Evolutionary conservation across 2,888 invertebrate species (phyloP), one percentile per base, ranked within the genome.

Genomic region (Argyresthia albistria): DNA sequence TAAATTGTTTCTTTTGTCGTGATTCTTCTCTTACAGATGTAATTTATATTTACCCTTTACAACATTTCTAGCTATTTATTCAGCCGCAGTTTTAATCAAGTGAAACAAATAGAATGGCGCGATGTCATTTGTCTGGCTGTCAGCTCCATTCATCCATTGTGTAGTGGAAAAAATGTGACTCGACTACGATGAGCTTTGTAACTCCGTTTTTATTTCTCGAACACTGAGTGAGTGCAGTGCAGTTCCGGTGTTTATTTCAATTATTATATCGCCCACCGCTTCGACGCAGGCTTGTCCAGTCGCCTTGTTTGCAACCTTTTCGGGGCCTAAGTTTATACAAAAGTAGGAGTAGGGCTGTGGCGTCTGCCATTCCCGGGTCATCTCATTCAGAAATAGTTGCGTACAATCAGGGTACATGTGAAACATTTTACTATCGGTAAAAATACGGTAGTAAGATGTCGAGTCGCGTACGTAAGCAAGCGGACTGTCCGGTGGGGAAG

Each of bases 381-480:
- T 12, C 7, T 25, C 25, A 25, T 25, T 25, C 25, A 25, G 25
- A 25, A 14, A 57, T 56, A 59, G 57, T 61, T 68, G 60, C 60
- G 45, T 14, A 45, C 16, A 14, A 45, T 15, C 36, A 12, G 36
- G 46, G 48, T 49, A 43, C 9, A 35, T 46, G 25, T 39, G 43
- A 14, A 16, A 52, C 25, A 42, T 46, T 11, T 46, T 45, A 16
- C 4, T 68, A 66, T 59, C 58, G 25, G 55, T 58, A 61, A 62
- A 63, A 52, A 11, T 46, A 46, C 8, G 43, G 12, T 25, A 25
- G 25, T 14, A 50, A 70, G 62, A 90, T 91, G 90, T 90, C 90
- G 70, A 86, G 89, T 64, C 89, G 90, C 64, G 89, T 90, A 63
- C 89, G 91, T 64, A 92, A 92, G 81, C 91, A 91, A 69, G 91